Percentiles rank a stretch among this genome's conserved stretches.
Evolutionary conservation across 2,888 invertebrate genomes (phyloP).

Genomic region (Nyleta sp.): DNA sequence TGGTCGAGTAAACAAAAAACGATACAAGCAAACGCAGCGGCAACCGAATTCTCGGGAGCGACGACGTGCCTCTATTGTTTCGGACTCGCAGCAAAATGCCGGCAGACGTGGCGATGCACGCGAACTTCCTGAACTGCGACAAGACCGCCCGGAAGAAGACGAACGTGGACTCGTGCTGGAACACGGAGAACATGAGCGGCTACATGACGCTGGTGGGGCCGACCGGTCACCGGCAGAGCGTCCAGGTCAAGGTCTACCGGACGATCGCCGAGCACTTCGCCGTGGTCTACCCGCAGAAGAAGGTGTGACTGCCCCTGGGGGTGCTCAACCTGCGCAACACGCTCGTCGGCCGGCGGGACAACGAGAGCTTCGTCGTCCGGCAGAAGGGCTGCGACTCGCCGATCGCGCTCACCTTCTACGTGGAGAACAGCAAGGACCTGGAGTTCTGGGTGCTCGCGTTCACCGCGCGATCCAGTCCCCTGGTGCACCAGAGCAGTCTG

Average conservation of each 20-base stretch:
- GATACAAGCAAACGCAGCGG: too few relatives aligned
- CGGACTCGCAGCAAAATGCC: slow-evolving; percentile 76
- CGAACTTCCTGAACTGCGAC: slow-evolving; percentile 74
- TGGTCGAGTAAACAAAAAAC: too few relatives aligned
- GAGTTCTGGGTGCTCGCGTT: slow-evolving; percentile 86
- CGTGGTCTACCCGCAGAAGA: slow-evolving; percentile 86
- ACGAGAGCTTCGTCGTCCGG: slow-evolving; percentile 84
- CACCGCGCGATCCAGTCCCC: slow-evolving; percentile 83
- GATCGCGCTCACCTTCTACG: slow-evolving; percentile 85
- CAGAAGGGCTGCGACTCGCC: slow-evolving; percentile 87
- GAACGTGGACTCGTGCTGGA: slow-evolving; percentile 82
- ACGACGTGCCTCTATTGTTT: too few relatives aligned
- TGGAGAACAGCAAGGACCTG: slow-evolving; percentile 85
- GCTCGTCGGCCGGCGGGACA: slow-evolving; percentile 84
- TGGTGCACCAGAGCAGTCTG: slow-evolving; percentile 84
- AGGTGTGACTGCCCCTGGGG: slow-evolving; percentile 85
- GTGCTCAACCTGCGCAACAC: slow-evolving; percentile 86
- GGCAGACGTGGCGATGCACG: slow-evolving; percentile 81
- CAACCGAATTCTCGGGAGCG: too few relatives aligned
- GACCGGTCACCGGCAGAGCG: slow-evolving; percentile 85
- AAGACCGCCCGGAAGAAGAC: slow-evolving; percentile 67
- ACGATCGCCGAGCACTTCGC: slow-evolving; percentile 87
- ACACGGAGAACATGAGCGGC: slow-evolving; percentile 86
- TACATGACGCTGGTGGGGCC: slow-evolving; percentile 85
- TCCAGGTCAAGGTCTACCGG: slow-evolving; percentile 86